Percentiles rank a stretch among this genome's conserved stretches.
phyloP scores from a whole-genome alignment of 1,140 invertebrate genomes.

The Macrobrachium nipponense region DNA sequence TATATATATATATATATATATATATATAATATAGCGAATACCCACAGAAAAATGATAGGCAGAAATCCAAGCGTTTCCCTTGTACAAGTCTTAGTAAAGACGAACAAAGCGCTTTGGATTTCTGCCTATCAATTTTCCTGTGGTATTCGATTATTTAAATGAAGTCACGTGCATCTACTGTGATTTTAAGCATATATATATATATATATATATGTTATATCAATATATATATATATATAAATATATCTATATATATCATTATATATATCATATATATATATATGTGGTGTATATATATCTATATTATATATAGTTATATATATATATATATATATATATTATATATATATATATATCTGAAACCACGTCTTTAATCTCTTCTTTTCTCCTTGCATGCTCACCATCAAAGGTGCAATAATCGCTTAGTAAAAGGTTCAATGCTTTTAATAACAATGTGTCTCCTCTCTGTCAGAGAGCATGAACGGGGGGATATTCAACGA shows the following conservation, averaged over 20 bases:
- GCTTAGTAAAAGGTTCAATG: not conserved
- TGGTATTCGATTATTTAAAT: no score
- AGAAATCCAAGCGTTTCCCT: no score
- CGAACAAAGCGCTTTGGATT: no score
- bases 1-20: slow-evolving; percentile 20
- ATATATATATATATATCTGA: not conserved
- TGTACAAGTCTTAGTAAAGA: no score
- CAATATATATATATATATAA: slow-evolving; percentile 1
- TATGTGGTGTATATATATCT: not conserved
- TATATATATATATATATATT: not conserved
- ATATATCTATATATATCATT: slow-evolving; percentile 20
- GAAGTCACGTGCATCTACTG: no score
- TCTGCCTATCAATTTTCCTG: no score
- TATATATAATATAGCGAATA: slow-evolving; percentile 16
- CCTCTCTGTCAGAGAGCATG: no score
- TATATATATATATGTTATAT: not conserved
- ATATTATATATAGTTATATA: not conserved
- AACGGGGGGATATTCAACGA: no score
- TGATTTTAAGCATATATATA: no score
- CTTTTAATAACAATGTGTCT: no score
- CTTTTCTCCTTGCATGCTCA: not conserved
- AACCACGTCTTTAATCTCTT: no score
- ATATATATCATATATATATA: not conserved
- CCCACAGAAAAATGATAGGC: no score
- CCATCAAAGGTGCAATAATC: not conserved